Percentiles rank a stretch among this genome's conserved stretches.
phyloP scores from a whole-genome alignment of 2,797 vertebrate genomes.

The Lacerta bilineata region DNA sequence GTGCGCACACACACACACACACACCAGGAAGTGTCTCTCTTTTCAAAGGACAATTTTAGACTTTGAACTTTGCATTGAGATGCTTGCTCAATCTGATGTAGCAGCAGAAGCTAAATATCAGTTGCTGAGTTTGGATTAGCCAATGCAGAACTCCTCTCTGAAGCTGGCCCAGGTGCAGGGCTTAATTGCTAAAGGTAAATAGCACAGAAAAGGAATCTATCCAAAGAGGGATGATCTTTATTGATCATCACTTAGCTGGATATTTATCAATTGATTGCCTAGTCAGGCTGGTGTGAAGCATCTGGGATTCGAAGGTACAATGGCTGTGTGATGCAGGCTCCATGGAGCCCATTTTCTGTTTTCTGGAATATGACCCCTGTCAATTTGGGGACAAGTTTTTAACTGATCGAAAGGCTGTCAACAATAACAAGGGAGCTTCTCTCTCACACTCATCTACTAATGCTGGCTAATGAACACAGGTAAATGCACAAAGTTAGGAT shows the following conservation, averaged over 20 bases:
- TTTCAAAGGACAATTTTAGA: background rate
- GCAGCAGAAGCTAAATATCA: background rate
- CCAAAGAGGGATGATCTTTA: background rate
- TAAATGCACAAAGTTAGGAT: background rate
- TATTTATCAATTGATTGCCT: background rate
- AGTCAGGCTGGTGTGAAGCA: background rate
- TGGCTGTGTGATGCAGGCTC: background rate
- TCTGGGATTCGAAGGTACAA: background rate
- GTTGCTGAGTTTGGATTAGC: background rate
- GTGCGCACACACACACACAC: too few species aligned
- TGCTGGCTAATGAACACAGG: background rate
- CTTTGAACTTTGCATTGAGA: background rate
- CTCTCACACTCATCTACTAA: background rate
- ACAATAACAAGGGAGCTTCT: background rate
- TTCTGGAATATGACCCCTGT: background rate
- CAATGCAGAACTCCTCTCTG: background rate
- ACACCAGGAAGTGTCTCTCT: too few species aligned
- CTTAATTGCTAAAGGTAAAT: background rate
- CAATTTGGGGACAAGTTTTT: too few species aligned
- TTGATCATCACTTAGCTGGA: background rate
- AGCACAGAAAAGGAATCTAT: background rate
- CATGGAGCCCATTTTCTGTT: background rate
- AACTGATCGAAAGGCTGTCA: background rate
- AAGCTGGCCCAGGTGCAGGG: background rate
- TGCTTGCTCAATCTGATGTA: background rate